Conservation (phyloP, 2,888 invertebrate species). For the Crocallis elinguaria region DNA sequence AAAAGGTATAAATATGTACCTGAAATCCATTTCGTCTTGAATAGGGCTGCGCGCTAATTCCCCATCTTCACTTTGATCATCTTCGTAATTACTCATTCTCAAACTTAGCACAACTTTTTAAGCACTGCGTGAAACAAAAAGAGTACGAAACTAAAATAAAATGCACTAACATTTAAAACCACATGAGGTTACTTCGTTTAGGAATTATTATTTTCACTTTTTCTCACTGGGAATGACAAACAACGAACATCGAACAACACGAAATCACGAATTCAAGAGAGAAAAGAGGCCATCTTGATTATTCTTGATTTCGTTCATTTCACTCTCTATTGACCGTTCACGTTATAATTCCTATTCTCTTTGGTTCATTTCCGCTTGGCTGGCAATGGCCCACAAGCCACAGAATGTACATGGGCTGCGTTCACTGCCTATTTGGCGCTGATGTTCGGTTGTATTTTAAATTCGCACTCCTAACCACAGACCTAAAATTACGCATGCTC, state of each 20-base stretch:
- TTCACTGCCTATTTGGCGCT: too few species aligned
- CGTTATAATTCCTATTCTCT: too few species aligned
- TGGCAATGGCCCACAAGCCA: too few species aligned
- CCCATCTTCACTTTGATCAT: conserved; percentile 94
- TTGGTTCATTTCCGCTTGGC: too few species aligned
- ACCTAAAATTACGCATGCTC: too few species aligned
- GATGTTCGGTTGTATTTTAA: too few species aligned
- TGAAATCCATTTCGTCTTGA: conserved; percentile 84
- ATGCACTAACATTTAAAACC: conserved; percentile 16
- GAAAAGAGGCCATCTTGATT: conserved; percentile 54
- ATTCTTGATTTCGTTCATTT: conserved; percentile 8
- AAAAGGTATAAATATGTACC: conserved; percentile 52
- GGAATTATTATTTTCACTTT: not conserved
- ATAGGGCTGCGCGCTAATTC: conserved; percentile 92
- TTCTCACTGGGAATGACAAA: conserved; percentile 21
- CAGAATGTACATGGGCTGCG: too few species aligned
- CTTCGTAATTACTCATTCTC: conserved; percentile 84
- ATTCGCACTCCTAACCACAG: too few species aligned
- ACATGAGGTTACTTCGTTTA: conserved; percentile 9
- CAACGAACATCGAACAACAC: conserved; percentile 7
- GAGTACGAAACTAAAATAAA: conserved; percentile 31
- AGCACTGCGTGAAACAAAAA: conserved; percentile 21
- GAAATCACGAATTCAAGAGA: conserved; percentile 8
- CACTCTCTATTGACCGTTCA: too few species aligned
- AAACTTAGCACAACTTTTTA: conserved; percentile 33